phyloP scores from a whole-genome alignment of 2,888 invertebrate genomes.

The Athalia circularis region DNA sequence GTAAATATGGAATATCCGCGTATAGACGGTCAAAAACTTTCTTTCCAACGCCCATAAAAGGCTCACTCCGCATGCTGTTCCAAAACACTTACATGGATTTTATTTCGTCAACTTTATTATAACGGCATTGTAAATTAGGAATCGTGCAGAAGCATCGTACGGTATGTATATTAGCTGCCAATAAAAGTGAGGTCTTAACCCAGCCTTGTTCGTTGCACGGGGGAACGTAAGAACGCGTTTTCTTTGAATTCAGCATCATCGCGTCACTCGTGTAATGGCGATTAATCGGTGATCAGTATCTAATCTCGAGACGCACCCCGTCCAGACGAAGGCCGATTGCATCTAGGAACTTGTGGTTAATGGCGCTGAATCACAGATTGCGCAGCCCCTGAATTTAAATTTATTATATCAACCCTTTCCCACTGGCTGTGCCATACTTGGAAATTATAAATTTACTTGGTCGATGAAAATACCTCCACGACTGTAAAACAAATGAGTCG shows the following conservation, averaged over 20 bases:
- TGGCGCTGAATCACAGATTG: slow-evolving; percentile 74
- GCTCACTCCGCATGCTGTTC: slow-evolving; percentile 63
- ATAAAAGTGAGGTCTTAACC: too few species aligned
- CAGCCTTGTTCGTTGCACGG: too few species aligned
- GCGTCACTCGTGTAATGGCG: background rate
- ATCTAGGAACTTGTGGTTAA: slow-evolving; percentile 70
- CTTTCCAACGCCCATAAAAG: slow-evolving; percentile 65
- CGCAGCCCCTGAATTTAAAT: slow-evolving; percentile 66
- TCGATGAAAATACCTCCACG: slow-evolving; percentile 16
- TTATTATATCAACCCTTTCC: slow-evolving; percentile 70
- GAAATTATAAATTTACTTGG: slow-evolving; percentile 25
- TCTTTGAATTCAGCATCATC: background rate
- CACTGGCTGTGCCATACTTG: slow-evolving; percentile 43
- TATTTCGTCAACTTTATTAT: slow-evolving; percentile 62
- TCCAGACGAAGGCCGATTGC: slow-evolving; percentile 32
- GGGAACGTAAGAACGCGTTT: background rate
- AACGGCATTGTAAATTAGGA: slow-evolving; percentile 51
- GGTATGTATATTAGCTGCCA: background rate
- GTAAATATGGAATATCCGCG: slow-evolving; percentile 59
- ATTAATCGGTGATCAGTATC: slow-evolving; percentile 24
- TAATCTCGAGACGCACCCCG: slow-evolving; percentile 11
- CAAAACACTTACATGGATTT: slow-evolving; percentile 60
- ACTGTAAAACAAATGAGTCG: background rate
- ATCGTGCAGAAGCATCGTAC: background rate
- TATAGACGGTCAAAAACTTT: slow-evolving; percentile 63